Evolutionary conservation across 1,140 invertebrate species (phyloP), one percentile per base, ranked within the genome.

Genomic region (Drosophila pectinifera): DNA sequence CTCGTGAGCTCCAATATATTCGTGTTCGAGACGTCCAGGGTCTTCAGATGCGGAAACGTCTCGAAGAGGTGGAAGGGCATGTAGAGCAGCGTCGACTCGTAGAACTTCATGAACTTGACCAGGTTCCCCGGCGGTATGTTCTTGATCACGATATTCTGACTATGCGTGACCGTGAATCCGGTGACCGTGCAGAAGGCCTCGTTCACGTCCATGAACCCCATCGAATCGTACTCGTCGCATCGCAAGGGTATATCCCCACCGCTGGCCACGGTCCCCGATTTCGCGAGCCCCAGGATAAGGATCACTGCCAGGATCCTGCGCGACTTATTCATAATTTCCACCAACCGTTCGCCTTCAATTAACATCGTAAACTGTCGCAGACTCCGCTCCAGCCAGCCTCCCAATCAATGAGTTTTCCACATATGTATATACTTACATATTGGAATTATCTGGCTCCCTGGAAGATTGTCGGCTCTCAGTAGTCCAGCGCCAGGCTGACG

Each of bases 21-120:
- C 11, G 91, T 84, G 24, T 76, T 80, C 3, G 91, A 91, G 0
- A 92, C 80, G 49, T 92, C 91, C 16, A 92, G 56, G 0, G 89
- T 92, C 22, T 90, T 84, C 1, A 92, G 57, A 6, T 80, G 62
- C 0, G 70, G 64, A 43, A 91, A 91, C 2, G 83, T 83, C 45
- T 91, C 88, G 58, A 92, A 92, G 1, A 92, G 42, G 42, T 83
- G 90, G 6, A 91, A 88, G 34, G 91, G 91, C 53, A 92, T 64
- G 55, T 91, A 91, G 20, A 92, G 68, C 57, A 92, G 54, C 10
- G 76, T 76, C 1, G 90, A 92, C 7, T 91, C 81, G 59, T 92
- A 91, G 73, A 92, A 92, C 56, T 92, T 92, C 85, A 92, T 92
- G 39, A 89, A 92, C 73, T 88, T 91, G n/a, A 90, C 84, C 73